phyloP scores from a whole-genome alignment of 2,888 invertebrate genomes.

The Tryphoninae sp. region DNA sequence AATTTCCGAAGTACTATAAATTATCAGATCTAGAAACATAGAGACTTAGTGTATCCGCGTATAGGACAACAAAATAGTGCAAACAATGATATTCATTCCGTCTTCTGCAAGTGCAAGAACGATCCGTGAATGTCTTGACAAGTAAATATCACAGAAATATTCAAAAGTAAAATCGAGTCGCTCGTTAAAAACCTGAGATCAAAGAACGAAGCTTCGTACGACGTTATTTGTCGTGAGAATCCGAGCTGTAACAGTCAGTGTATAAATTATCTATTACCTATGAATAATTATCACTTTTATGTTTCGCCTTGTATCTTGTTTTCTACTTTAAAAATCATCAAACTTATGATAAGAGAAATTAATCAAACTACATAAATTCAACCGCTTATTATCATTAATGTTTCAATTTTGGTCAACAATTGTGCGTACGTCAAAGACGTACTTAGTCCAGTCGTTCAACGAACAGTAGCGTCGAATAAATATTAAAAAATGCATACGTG shows the following conservation, averaged over 20 bases:
- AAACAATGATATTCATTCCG: not conserved
- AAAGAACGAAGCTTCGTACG: constrained; percentile 19
- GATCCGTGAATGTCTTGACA: not conserved
- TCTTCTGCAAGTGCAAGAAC: not conserved
- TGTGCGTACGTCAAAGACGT: constrained; percentile 42
- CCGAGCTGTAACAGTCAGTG: constrained; percentile 15
- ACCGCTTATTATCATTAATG: constrained; percentile 62
- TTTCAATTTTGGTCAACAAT: constrained; percentile 63
- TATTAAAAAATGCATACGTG: constrained; percentile 25
- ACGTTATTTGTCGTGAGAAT: constrained; percentile 1
- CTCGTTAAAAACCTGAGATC: constrained; percentile 33
- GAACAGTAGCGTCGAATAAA: constrained; percentile 22
- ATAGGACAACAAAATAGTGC: not conserved
- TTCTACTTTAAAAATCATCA: not conserved
- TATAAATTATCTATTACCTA: constrained; percentile 55
- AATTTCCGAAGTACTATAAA: constrained; percentile 11
- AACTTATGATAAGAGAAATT: constrained; percentile 34
- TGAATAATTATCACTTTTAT: constrained; percentile 59
- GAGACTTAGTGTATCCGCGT: not conserved
- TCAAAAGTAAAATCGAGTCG: constrained; percentile 44
- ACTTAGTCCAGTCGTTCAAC: constrained; percentile 27
- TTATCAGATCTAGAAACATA: not conserved
- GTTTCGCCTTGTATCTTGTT: constrained; percentile 57
- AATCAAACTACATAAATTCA: constrained; percentile 52
- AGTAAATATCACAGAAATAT: constrained; percentile 61